These are phyloP conservation scores for Halocynthia aurantium DNA, from an alignment of 23 tunicate genomes.

Conservation along the genomic window DNA sequence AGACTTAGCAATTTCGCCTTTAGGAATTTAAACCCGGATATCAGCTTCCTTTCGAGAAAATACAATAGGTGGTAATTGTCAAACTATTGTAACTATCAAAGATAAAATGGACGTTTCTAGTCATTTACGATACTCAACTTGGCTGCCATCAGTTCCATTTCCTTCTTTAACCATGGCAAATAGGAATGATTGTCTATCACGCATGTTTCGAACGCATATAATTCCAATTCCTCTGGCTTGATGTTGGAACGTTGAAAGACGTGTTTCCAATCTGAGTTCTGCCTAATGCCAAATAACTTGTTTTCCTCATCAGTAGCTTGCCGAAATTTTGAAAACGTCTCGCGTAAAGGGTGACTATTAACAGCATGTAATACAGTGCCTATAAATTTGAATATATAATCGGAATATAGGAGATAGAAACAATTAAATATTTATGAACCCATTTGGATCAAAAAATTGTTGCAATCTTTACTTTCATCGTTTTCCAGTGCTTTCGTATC, in stretches of 20 bases:
- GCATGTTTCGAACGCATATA: background rate
- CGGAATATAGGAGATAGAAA: background rate
- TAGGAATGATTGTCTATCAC: slow-evolving; percentile 13
- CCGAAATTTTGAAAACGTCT: background rate
- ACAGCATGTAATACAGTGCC: background rate
- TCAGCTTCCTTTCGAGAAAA: background rate
- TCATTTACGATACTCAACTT: background rate
- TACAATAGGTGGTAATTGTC: background rate
- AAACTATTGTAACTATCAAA: too few relatives aligned
- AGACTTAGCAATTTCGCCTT: background rate
- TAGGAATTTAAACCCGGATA: background rate
- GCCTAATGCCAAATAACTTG: background rate
- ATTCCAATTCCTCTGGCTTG: background rate
- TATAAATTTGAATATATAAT: background rate
- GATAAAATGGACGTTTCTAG: background rate
- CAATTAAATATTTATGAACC: background rate
- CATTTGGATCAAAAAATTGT: background rate
- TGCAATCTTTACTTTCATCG: background rate
- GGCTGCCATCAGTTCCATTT: slow-evolving; percentile 10
- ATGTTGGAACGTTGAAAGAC: background rate
- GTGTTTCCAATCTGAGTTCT: background rate
- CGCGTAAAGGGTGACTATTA: background rate
- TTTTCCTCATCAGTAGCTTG: background rate
- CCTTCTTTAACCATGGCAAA: slow-evolving; percentile 8
- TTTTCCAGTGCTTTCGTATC: background rate